phyloP scores from a whole-genome alignment of 2,888 invertebrate species.

The Diplolepis rosae region DNA sequence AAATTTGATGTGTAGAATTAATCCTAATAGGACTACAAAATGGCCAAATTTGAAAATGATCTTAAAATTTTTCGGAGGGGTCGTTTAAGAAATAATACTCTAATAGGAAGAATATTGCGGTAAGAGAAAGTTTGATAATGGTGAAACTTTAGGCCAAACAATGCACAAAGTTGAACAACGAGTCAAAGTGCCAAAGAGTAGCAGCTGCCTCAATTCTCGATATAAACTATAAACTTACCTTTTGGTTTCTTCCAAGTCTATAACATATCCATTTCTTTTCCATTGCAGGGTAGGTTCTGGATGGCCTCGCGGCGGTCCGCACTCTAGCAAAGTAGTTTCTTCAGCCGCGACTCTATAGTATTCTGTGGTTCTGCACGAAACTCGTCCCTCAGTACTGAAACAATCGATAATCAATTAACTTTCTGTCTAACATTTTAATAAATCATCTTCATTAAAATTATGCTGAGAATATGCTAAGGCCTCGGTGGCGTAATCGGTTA shows the following conservation, averaged over 20 bases:
- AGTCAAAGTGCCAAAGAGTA: background rate
- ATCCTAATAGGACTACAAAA: too few relatives aligned
- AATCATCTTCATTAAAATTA: slow-evolving; percentile 21
- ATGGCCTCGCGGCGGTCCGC: slow-evolving; percentile 95
- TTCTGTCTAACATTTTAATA: slow-evolving; percentile 47
- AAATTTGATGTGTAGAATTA: too few relatives aligned
- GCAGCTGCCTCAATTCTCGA: slow-evolving; percentile 18
- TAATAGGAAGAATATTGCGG: too few relatives aligned
- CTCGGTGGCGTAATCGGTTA: too few relatives aligned
- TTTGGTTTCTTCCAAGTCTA: slow-evolving; percentile 80
- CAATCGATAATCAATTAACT: slow-evolving; percentile 59
- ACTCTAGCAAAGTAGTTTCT: slow-evolving; percentile 92
- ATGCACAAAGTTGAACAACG: slow-evolving; percentile 15
- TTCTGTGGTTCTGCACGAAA: slow-evolving; percentile 93
- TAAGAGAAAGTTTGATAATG: slow-evolving; percentile 8
- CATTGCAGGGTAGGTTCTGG: slow-evolving; percentile 95
- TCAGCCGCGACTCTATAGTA: slow-evolving; percentile 94
- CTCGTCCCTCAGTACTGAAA: slow-evolving; percentile 94
- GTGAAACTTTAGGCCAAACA: background rate
- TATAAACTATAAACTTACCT: slow-evolving; percentile 75
- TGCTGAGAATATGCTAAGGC: too few relatives aligned
- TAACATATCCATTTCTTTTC: slow-evolving; percentile 84
- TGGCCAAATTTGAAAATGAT: too few relatives aligned
- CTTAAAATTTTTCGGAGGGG: too few relatives aligned
- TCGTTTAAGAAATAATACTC: too few relatives aligned